These are phyloP conservation scores for Calcarius lapponicus DNA, from an alignment of 2,797 vertebrate species.

Conservation along the genomic window DNA sequence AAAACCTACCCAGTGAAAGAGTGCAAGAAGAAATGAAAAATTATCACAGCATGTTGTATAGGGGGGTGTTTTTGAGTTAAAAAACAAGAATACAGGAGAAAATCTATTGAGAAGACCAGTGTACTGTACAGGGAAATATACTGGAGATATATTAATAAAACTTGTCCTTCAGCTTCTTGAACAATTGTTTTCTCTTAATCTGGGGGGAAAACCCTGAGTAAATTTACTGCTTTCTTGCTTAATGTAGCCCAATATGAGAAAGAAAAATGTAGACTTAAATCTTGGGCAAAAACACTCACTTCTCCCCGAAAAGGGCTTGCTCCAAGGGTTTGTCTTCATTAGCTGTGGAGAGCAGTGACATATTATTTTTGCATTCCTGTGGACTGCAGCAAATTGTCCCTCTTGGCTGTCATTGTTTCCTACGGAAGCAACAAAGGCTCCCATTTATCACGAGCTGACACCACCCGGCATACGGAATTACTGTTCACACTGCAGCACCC, in stretches of 20 bases:
- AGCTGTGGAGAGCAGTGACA: constrained; percentile 7
- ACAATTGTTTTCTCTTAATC: background rate
- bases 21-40: background rate
- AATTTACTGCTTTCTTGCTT: background rate
- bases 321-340: constrained; percentile 17
- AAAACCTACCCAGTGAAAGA: background rate
- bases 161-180: background rate
- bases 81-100: background rate
- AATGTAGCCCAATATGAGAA: background rate
- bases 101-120: background rate
- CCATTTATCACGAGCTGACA: constrained; percentile 59
- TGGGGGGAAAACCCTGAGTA: background rate
- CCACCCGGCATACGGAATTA: background rate
- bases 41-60: background rate
- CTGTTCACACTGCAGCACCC: background rate
- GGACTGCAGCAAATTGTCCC: constrained; percentile 46
- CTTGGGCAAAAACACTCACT: background rate
- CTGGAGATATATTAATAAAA: background rate
- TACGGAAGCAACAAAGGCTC: constrained; percentile 42
- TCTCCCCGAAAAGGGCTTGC: background rate
- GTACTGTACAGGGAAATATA: background rate
- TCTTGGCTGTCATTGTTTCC: constrained; percentile 63
- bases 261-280: background rate
- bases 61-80: background rate
- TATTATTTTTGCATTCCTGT: constrained; percentile 44